A percentile compares a stretch with the other conserved stretches of the same genome.
Evolutionary conservation across 2,888 invertebrate species (phyloP).

Genomic region (Antheraea yamamai): DNA sequence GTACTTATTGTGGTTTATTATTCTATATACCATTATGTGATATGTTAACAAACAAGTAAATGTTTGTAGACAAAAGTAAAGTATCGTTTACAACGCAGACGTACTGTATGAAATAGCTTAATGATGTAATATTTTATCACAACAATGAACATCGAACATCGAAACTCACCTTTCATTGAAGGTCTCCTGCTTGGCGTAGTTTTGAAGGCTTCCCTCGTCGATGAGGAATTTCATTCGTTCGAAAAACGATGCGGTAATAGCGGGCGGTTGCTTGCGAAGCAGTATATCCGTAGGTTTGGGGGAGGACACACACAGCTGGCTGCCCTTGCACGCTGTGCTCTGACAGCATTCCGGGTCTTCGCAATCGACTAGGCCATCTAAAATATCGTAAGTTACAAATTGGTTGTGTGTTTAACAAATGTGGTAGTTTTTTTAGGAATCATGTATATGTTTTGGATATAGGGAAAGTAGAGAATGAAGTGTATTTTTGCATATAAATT

Average conservation of each 20-base stretch:
- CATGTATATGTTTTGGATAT: too few relatives aligned
- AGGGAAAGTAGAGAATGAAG: too few relatives aligned
- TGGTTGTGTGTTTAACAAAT: neutral
- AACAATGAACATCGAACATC: slow-evolving; percentile 68
- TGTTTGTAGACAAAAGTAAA: too few relatives aligned
- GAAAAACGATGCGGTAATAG: slow-evolving; percentile 98
- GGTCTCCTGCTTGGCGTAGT: slow-evolving; percentile 96
- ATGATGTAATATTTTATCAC: slow-evolving; percentile 19
- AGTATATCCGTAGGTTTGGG: slow-evolving; percentile 98
- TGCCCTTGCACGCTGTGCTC: slow-evolving; percentile 90
- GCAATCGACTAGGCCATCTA: slow-evolving; percentile 98
- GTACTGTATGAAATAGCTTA: neutral
- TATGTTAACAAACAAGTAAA: too few relatives aligned
- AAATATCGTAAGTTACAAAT: slow-evolving; percentile 16
- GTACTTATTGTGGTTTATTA: too few relatives aligned
- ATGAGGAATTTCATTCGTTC: slow-evolving; percentile 99
- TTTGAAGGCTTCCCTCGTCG: slow-evolving; percentile 98
- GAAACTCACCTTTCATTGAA: slow-evolving; percentile 97
- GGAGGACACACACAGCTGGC: slow-evolving; percentile 95
- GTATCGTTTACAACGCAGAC: neutral
- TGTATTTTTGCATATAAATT: too few relatives aligned
- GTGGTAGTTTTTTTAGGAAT: neutral
- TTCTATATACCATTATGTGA: too few relatives aligned
- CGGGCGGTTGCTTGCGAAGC: slow-evolving; percentile 96
- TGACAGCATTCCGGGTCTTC: slow-evolving; percentile 99